These are phyloP conservation scores for Pteria penguin DNA, from an alignment of 2,888 invertebrate species.

Conservation along the genomic window DNA sequence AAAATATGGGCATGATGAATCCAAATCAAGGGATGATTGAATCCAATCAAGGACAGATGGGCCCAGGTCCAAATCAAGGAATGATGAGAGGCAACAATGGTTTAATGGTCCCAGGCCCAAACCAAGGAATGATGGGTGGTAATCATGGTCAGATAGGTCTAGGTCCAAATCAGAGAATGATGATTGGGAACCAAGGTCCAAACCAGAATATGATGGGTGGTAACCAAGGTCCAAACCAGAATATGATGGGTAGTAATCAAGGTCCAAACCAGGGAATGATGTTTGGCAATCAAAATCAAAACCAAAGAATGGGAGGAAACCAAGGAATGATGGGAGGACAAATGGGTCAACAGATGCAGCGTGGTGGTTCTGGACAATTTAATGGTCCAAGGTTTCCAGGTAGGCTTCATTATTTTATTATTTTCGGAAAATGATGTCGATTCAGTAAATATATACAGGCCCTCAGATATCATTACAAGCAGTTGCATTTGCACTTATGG, in stretches of 20 bases:
- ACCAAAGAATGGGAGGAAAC: conserved; percentile 18
- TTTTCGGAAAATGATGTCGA: too few species aligned
- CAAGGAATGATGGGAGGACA: conserved; percentile 19
- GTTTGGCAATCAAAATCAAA: not conserved
- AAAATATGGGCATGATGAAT: not conserved
- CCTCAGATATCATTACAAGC: too few species aligned
- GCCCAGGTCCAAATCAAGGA: not conserved
- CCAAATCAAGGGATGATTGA: not conserved
- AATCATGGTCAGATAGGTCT: not conserved
- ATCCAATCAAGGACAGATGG: not conserved
- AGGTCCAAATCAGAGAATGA: not conserved
- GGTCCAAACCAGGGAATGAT: conserved; percentile 21
- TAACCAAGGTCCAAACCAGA: not conserved
- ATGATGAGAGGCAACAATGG: too few species aligned
- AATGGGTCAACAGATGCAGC: not conserved
- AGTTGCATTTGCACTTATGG: too few species aligned
- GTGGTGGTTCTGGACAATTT: not conserved
- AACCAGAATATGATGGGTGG: conserved; percentile 7
- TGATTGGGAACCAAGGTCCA: too few species aligned
- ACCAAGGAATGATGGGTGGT: not conserved
- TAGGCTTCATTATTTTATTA: too few species aligned
- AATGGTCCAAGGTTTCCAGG: not conserved
- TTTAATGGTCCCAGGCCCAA: too few species aligned
- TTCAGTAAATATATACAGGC: too few species aligned
- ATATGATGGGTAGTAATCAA: not conserved